A percentile compares a stretch with the other conserved stretches of the same genome.
Conservation (phyloP, 1,140 invertebrate genomes). For the Penaeus japonicus region DNA sequence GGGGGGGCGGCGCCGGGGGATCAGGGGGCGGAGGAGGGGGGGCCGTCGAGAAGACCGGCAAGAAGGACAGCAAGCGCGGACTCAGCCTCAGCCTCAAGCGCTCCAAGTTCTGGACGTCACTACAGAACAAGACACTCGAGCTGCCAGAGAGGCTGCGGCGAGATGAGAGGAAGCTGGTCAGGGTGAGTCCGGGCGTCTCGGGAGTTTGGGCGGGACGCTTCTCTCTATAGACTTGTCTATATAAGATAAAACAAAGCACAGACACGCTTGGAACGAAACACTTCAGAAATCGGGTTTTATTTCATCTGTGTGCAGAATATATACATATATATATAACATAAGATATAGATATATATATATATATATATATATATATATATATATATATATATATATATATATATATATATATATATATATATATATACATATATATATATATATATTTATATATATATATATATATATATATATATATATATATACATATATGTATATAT, state of each 20-base stretch:
- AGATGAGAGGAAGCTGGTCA: slow-evolving; percentile 36
- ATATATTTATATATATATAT: background rate
- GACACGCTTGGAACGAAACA: too few species aligned
- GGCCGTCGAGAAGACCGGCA: background rate
- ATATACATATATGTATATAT: too few species aligned
- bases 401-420: background rate
- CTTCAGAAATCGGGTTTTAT: too few species aligned
- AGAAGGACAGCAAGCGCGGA: background rate
- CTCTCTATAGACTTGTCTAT: too few species aligned
- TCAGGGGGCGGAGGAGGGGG: background rate
- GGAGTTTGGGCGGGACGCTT: background rate
- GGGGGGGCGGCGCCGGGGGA: background rate
- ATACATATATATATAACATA: background rate
- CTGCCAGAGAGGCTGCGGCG: slow-evolving; percentile 34
- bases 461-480: background rate
- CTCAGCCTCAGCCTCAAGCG: slow-evolving; percentile 40
- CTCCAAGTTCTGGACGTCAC: slow-evolving; percentile 33
- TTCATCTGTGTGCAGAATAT: too few species aligned
- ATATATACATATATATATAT: background rate
- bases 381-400: background rate
- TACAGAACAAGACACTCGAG: slow-evolving; percentile 43
- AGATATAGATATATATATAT: background rate
- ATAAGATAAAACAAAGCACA: too few species aligned
- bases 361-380: background rate
- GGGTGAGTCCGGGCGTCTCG: background rate